Conservation (phyloP, 2,797 vertebrate species). For the Poliocrania exsul region DNA sequence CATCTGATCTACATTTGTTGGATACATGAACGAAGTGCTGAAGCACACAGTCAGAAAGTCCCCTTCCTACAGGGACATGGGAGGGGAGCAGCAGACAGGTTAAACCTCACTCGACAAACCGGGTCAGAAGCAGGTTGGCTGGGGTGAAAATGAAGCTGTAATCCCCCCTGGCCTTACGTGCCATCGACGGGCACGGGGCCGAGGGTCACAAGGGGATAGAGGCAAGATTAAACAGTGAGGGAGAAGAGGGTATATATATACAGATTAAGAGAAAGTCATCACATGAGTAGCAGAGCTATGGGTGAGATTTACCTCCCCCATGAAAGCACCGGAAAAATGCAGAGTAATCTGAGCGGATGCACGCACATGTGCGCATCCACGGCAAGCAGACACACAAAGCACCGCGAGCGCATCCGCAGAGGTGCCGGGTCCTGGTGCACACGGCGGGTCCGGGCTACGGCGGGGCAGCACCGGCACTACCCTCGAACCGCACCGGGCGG, state of each 20-base stretch:
- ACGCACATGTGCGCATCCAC: neutral
- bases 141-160: neutral
- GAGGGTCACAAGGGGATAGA: neutral
- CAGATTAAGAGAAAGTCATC: neutral
- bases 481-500: neutral
- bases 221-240: neutral
- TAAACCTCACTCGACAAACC: neutral
- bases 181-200: rapidly evolving
- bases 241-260: neutral
- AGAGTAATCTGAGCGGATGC: slow-evolving; percentile 4
- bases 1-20: neutral
- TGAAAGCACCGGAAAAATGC: slow-evolving; percentile 12
- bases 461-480: neutral
- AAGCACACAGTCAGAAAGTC: neutral
- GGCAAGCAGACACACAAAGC: neutral
- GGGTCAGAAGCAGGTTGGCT: neutral
- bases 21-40: neutral
- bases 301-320: neutral
- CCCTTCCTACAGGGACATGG: neutral
- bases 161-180: neutral
- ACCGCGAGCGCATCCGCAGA: neutral
- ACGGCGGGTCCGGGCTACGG: neutral
- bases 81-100: neutral
- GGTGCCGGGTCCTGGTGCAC: neutral
- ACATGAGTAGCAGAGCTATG: neutral